Evolutionary conservation across 2,797 vertebrate species (phyloP).

Genomic region (Chromobotia macracanthus): DNA sequence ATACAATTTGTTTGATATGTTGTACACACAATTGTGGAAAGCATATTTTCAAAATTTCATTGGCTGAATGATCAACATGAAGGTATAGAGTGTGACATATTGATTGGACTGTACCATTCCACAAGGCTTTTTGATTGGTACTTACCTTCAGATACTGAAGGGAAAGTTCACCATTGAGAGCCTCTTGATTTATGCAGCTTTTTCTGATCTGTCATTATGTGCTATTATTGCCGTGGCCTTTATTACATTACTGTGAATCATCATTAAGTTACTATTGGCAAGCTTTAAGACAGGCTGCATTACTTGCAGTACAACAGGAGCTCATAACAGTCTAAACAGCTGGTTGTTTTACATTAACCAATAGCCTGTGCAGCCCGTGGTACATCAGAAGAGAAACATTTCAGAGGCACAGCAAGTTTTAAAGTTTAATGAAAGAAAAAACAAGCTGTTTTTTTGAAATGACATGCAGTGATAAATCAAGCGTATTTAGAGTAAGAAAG

Average conservation of each 20-base stretch:
- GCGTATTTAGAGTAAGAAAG: background rate
- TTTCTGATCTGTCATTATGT: too few species aligned
- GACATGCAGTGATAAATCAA: background rate
- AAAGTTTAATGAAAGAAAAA: background rate
- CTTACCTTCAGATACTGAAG: too few species aligned
- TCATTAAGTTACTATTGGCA: background rate
- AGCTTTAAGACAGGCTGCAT: background rate
- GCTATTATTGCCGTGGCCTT: too few species aligned
- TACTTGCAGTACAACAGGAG: background rate
- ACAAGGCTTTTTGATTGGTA: too few species aligned
- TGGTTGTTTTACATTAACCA: background rate
- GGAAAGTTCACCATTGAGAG: background rate
- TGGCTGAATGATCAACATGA: too few species aligned
- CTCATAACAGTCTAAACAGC: background rate
- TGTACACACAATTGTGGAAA: too few species aligned
- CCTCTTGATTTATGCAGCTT: background rate
- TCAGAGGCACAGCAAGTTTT: background rate
- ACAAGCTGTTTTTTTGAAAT: background rate
- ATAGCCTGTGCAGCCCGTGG: background rate
- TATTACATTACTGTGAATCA: too few species aligned
- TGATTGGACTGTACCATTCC: too few species aligned
- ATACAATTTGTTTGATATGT: too few species aligned
- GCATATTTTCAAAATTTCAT: too few species aligned
- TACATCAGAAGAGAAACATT: too few species aligned
- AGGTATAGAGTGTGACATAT: too few species aligned